Conservation (phyloP, 2,113 vertebrate species). For the Serilophus lunatus region DNA sequence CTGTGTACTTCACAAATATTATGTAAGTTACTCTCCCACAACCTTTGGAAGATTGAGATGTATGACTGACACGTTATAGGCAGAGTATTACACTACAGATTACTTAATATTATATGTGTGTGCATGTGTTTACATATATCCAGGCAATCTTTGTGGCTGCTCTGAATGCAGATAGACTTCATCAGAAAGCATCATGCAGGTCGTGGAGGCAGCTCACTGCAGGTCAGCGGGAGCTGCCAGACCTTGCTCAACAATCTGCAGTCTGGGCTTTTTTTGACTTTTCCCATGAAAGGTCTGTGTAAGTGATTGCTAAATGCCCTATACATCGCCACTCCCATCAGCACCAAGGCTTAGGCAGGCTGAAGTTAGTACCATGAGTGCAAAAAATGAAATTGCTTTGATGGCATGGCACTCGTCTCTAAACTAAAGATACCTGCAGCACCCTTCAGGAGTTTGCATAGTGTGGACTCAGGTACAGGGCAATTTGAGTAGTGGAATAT, state of each 20-base stretch:
- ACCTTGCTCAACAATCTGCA: neutral
- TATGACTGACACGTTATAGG: neutral
- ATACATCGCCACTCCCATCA: neutral
- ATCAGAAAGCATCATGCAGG: rapidly evolving
- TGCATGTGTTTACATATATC: neutral
- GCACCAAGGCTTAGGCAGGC: neutral
- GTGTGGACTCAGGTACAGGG: neutral
- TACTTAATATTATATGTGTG: rapidly evolving
- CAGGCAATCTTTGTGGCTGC: neutral
- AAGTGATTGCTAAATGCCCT: neutral
- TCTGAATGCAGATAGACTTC: neutral
- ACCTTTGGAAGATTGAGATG: neutral
- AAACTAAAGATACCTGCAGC: neutral
- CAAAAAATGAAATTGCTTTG: neutral
- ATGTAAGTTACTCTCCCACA: neutral
- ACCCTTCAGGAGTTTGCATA: neutral
- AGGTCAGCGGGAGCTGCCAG: rapidly evolving
- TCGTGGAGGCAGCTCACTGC: neutral
- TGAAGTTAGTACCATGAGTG: neutral
- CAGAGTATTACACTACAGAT: neutral
- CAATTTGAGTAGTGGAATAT: neutral
- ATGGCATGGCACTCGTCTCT: neutral
- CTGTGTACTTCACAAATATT: neutral
- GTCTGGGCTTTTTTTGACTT: neutral
- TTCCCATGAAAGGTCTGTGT: neutral